Evolutionary conservation across 2,888 invertebrate genomes (phyloP), one percentile per base, ranked within the genome.

Genomic region (Alloplasta piceator): DNA sequence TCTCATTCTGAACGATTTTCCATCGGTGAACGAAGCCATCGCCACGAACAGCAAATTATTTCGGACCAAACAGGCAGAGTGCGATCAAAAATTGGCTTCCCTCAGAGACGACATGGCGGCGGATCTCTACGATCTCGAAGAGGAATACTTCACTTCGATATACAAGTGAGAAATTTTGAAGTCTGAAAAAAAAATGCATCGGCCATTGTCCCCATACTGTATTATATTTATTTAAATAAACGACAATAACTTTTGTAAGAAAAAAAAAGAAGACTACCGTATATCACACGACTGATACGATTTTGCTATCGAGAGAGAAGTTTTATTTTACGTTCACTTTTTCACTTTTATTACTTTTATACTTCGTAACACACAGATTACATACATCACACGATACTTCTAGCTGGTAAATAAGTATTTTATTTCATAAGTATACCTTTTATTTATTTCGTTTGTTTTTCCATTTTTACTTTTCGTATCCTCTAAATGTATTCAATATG

Each of bases 1-100:
- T 92, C 93, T 99, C 58, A 98, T 99, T 88, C 94, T 99, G 16
- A 99, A 99, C 92, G 99, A 99, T 93, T 99, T 99, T 91, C 98
- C 98, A 58, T 98, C 98, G 0, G 98, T 99, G 0, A 99, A 99
- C 92, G 98, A 99, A 90, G 98, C 98, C 0, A 99, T 99, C 83
- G 96, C 97, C n/a, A 96, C 97, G 86, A 98, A 98, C 91, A 97
- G 97, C 0, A 97, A 97, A 90, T 92, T 98, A 9, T 98, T 97
- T 90, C 95, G 98, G 75, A 96, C 96, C 0, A 97, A 97, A 89
- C 98, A 98, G 93, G 95, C 96, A 61, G 98, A 98, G 91, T 97
- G 98, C 92, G 99, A 99, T 93, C 97, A 97, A 87, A 98, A 98
- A 92, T 93, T 99, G 16, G 97, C 98, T 95, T 96, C 96, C 16